phyloP scores from a whole-genome alignment of 2,888 invertebrate species.

The Candidula unifasciata region DNA sequence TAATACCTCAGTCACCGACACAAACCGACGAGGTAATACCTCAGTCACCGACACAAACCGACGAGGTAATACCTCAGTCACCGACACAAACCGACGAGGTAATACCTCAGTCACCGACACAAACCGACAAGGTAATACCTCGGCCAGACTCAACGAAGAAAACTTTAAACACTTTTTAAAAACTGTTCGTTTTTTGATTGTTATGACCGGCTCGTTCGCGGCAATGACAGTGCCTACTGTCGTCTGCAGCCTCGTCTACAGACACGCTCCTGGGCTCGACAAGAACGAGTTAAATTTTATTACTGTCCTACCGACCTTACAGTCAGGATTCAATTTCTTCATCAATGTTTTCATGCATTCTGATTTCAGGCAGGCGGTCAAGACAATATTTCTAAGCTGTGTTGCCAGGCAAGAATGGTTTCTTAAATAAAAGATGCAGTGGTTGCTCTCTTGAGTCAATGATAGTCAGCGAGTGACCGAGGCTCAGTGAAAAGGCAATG shows the following conservation, averaged over 20 bases:
- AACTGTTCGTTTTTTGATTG: background rate
- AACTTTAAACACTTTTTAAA: background rate
- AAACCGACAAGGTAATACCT: background rate
- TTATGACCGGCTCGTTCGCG: background rate
- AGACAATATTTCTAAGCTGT: background rate
- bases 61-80: no score
- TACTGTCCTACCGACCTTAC: background rate
- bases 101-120: no score
- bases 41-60: no score
- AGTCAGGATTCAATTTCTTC: background rate
- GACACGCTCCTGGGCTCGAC: background rate
- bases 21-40: no score
- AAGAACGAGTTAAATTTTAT: background rate
- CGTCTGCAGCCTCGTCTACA: background rate
- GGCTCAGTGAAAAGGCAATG: no score
- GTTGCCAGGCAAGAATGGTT: no score
- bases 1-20: no score
- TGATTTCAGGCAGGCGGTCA: background rate
- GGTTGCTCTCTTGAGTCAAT: no score
- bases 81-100: no score
- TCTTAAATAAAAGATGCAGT: no score
- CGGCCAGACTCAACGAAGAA: background rate
- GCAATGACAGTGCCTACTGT: background rate
- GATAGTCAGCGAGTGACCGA: no score
- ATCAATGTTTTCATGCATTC: background rate